Conservation (phyloP, 2,888 invertebrate genomes). For the Sclerodermus sp. region DNA sequence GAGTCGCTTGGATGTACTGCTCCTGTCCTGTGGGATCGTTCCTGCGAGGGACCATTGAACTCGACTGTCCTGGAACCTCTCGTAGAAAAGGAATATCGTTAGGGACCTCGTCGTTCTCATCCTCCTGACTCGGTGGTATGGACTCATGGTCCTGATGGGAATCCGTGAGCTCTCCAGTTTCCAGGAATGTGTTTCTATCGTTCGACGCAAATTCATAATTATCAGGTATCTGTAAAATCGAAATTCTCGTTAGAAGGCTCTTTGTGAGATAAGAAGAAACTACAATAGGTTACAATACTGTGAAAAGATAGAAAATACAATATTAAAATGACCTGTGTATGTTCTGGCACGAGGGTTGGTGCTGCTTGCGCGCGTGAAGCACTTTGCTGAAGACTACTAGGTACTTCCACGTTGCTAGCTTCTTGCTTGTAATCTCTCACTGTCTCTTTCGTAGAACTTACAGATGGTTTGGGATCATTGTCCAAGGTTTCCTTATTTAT, state of each 20-base stretch:
- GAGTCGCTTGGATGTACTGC: conserved; percentile 38
- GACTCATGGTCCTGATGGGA: conserved; percentile 51
- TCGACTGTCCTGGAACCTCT: conserved; percentile 55
- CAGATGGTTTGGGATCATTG: conserved; percentile 42
- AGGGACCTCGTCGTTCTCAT: conserved; percentile 55
- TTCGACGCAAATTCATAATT: conserved; percentile 56
- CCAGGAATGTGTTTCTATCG: conserved; percentile 55
- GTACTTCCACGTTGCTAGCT: conserved; percentile 44
- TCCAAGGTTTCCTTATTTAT: conserved; percentile 52
- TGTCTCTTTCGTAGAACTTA: conserved; percentile 31
- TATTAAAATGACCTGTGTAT: conserved; percentile 21
- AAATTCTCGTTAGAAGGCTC: conserved; percentile 3
- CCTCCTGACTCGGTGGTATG: conserved; percentile 49
- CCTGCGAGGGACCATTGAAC: conserved; percentile 47
- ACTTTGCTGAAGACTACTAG: conserved; percentile 30
- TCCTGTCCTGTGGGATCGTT: conserved; percentile 55
- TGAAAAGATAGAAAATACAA: neutral
- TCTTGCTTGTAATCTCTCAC: conserved; percentile 41
- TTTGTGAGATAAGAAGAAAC: neutral
- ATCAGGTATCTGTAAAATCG: conserved; percentile 35
- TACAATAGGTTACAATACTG: too few relatives aligned
- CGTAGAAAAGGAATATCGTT: conserved; percentile 54
- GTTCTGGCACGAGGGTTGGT: conserved; percentile 34
- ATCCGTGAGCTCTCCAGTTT: conserved; percentile 56
- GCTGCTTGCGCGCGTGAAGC: conserved; percentile 20